Evolutionary conservation across 2,888 invertebrate species (phyloP).

Genomic region (Euspilapteryx auroguttella): DNA sequence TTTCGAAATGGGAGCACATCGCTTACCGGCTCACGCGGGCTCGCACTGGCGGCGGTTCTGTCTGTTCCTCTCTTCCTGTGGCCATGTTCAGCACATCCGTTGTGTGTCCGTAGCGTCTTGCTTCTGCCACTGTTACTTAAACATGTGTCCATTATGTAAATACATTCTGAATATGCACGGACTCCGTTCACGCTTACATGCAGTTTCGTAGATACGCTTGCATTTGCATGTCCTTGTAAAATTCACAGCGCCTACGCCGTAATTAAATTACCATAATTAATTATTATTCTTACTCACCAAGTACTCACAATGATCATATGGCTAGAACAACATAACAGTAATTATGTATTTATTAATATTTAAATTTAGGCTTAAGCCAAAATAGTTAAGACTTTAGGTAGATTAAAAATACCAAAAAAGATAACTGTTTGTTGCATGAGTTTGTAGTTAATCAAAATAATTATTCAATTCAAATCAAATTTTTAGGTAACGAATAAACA

Average conservation of each 20-base stretch:
- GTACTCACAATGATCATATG: too few relatives aligned
- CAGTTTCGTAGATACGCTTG: conserved; percentile 5
- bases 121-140: background rate
- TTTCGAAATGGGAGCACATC: conserved; percentile 37
- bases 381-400: too few relatives aligned
- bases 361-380: too few relatives aligned
- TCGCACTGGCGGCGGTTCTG: conserved; percentile 59
- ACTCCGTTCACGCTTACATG: conserved; percentile 1
- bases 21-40: conserved; percentile 48
- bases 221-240: conserved; percentile 8
- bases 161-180: conserved; percentile 4
- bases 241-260: conserved; percentile 3
- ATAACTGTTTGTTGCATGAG: too few relatives aligned
- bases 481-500: too few relatives aligned
- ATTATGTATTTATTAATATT: too few relatives aligned
- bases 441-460: too few relatives aligned
- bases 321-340: too few relatives aligned
- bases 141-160: conserved; percentile 3
- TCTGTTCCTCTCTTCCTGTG: conserved; percentile 64
- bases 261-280: too few relatives aligned
- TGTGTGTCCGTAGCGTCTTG: conserved; percentile 19
- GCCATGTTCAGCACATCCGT: conserved; percentile 52
- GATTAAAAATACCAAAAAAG: too few relatives aligned
- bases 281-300: too few relatives aligned
- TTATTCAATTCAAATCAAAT: too few relatives aligned